These are phyloP conservation scores for Plectropomus leopardus DNA, from an alignment of 2,113 vertebrate genomes.

Conservation along the genomic window DNA sequence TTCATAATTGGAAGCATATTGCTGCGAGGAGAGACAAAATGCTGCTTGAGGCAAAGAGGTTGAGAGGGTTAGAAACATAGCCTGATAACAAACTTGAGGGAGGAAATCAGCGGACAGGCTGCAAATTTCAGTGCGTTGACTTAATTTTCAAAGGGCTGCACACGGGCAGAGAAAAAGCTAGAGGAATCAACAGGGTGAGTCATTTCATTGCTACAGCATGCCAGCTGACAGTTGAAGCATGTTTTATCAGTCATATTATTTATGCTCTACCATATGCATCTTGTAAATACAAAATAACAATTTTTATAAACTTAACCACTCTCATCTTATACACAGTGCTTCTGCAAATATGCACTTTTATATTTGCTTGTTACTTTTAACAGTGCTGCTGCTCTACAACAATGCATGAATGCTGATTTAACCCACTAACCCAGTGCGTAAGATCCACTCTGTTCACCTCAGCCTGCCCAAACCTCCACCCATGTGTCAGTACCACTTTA, in stretches of 20 bases:
- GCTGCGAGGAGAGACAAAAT: conserved; percentile 68
- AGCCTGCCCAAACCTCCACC: conserved; percentile 34
- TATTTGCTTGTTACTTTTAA: conserved; percentile 39
- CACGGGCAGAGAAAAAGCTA: conserved; percentile 14
- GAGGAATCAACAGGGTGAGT: conserved; percentile 32
- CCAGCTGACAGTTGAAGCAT: conserved; percentile 48
- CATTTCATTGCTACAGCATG: conserved; percentile 26
- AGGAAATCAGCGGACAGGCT: conserved; percentile 34
- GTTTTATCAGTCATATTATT: conserved; percentile 50
- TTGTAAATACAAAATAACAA: conserved; percentile 38
- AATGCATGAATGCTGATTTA: conserved; percentile 46
- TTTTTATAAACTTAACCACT: conserved; percentile 33
- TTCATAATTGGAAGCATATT: conserved; percentile 95
- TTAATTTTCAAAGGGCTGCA: conserved; percentile 24
- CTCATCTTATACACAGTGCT: conserved; percentile 20
- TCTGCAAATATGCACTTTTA: conserved; percentile 38
- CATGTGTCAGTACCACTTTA: conserved; percentile 63
- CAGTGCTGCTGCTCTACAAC: conserved; percentile 8
- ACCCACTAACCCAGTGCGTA: conserved; percentile 53
- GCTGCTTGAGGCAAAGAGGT: conserved; percentile 39
- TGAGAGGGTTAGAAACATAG: conserved; percentile 64
- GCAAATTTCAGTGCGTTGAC: conserved; percentile 36
- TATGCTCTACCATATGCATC: conserved; percentile 21
- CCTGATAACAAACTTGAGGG: conserved; percentile 42
- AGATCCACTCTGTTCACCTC: conserved; percentile 29